A percentile compares a stretch with the other conserved stretches of the same genome.
Conservation (phyloP, 2,888 invertebrate genomes). For the Cancer borealis region DNA sequence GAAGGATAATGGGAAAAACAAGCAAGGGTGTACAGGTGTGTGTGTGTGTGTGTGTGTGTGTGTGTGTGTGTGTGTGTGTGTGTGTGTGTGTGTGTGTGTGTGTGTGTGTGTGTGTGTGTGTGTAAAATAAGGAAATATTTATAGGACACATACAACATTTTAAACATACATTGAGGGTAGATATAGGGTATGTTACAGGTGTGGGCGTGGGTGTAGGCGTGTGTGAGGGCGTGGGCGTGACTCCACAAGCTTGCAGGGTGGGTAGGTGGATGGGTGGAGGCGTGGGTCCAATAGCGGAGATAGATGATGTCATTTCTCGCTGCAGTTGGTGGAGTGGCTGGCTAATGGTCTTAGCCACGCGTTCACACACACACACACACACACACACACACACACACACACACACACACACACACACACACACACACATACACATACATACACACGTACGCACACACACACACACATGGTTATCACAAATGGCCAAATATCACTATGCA, state of each 20-base stretch:
- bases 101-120: no score
- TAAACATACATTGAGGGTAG: no score
- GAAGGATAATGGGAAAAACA: no score
- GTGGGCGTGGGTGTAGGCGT: not conserved
- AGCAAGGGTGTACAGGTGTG: no score
- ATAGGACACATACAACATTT: no score
- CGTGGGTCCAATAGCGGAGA: slow-evolving; percentile 32
- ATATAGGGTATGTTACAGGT: not conserved
- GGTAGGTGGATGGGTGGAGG: not conserved
- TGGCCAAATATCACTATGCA: no score
- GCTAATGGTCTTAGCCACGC: slow-evolving; percentile 47
- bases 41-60: no score
- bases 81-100: no score
- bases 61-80: no score
- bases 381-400: slow-evolving; percentile 47
- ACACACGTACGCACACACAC: not conserved
- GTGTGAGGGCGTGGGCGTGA: not conserved
- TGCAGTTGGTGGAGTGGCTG: slow-evolving; percentile 54
- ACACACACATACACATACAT: not conserved
- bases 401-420: slow-evolving; percentile 38
- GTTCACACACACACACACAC: slow-evolving; percentile 31
- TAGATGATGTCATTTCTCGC: slow-evolving; percentile 48
- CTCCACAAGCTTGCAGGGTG: not conserved
- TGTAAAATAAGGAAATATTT: no score
- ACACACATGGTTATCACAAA: no score